Evolutionary conservation across 2,797 vertebrate species (phyloP), one percentile per base, ranked within the genome.

Genomic region (Spizella passerina): DNA sequence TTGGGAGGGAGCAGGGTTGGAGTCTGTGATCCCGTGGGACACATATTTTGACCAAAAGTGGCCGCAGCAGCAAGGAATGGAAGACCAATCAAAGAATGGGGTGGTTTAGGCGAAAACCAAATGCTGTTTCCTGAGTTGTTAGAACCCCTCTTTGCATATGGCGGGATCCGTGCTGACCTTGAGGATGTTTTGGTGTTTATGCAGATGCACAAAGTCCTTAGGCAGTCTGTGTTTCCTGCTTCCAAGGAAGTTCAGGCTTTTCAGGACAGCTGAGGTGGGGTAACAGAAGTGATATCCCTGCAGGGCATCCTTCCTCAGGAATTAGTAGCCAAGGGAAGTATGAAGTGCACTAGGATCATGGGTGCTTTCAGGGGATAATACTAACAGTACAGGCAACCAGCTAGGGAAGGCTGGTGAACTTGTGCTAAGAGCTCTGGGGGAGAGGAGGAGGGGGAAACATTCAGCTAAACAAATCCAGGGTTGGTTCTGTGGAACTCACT

Each of bases 1-100:
- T 52, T n/a, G 32, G 3, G 3, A 6, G 10, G 15, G 9, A 4
- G 14, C 1, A 0, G 8, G 14, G 4, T 12, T 1, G 0, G 9
- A 56, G 6, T 50, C 52, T 83, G 36, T 8, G 16, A 18, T 39
- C 11, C 56, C 24, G 39, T 29, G 32, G 27, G 13, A 34, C 34
- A 10, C 16, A 17, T 29, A 16, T 56, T 91, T 68, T 86, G 36
- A 26, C 7, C 22, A 81, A 4, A 47, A 79, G 19, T 34, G 16
- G 5, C 26, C 38, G 24, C 32, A 77, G 29, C 30, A 63, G 63
- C 3, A 6, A 82, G 21, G 32, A 18, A 26, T 53, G n/a, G 43
- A 16, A 53, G 34, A 63, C 34, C 12, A 57, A 20, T 19, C 24
- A 46, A 18, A 26, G 38, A 83, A 44, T 34, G 13, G 29, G 1